Conservation (phyloP, 1,140 invertebrate genomes). For the Dinoponera quadriceps region DNA sequence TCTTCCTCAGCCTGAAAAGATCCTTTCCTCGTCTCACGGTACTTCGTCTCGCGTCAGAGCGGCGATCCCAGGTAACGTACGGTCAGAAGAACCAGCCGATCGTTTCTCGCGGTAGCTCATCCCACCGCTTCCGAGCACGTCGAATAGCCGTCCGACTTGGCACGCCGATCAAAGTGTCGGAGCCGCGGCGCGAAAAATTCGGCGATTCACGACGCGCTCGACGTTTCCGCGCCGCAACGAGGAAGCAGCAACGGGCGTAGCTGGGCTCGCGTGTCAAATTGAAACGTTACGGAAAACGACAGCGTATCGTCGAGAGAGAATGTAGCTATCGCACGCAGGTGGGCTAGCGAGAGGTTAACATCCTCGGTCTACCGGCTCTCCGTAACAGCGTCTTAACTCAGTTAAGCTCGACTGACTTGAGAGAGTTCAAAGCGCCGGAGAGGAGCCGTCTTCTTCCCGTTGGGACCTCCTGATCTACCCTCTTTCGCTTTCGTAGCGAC, state of each 20-base stretch:
- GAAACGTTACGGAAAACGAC: constrained; percentile 71
- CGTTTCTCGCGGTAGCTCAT: constrained; percentile 14
- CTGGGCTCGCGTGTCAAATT: constrained; percentile 55
- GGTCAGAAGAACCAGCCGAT: neutral
- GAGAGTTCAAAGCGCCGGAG: constrained; percentile 54
- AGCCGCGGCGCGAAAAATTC: constrained; percentile 23
- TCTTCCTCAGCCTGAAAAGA: too few species aligned
- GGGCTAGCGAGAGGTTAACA: constrained; percentile 70
- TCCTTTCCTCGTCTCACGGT: neutral
- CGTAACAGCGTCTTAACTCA: constrained; percentile 68
- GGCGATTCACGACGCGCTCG: constrained; percentile 15
- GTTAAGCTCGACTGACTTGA: constrained; percentile 63
- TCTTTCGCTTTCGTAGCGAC: constrained; percentile 18
- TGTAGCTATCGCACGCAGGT: constrained; percentile 65
- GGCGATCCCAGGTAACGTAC: constrained; percentile 1
- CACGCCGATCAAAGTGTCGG: constrained; percentile 40
- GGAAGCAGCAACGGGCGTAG: constrained; percentile 4
- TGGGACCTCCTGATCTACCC: constrained; percentile 34
- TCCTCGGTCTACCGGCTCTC: constrained; percentile 58
- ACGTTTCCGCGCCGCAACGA: neutral
- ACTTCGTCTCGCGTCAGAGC: constrained; percentile 17
- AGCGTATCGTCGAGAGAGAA: constrained; percentile 49
- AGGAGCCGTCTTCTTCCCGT: constrained; percentile 21
- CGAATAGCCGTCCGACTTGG: neutral
- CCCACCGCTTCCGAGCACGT: constrained; percentile 11